Base-by-base conservation (phyloP, 2,888 invertebrate genomes). In the Zygogramma bicolorata region DNA sequence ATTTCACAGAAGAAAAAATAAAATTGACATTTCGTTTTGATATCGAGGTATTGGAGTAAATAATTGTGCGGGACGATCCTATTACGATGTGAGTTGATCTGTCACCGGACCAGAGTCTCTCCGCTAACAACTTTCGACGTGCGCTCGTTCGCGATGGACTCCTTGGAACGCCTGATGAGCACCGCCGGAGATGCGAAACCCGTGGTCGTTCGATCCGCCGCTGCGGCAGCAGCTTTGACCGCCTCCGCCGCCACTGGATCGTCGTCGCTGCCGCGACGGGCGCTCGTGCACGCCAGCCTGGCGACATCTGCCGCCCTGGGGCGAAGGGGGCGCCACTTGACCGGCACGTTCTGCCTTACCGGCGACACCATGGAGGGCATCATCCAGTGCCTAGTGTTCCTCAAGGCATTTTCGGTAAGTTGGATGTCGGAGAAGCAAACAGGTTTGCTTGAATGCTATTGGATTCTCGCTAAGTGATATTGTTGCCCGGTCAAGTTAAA, bases 341-440 rank as follows among this genome's bases (percentile, higher is more conserved):
- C 95, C 18, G 96, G 96, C 81, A 95, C 95, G 65, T 96, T 96
- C 88, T 95, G 95, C 84, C 91, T 96, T 73, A 95, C 95, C 59
- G 96, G 96, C 67, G 96, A 96, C 88, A 96, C 96, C 73, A 96
- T 96, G 95, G 96, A 96, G 86, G 96, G 95, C 81, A 96, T 96
- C 85, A 95, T 96, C 85, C 96, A 96, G 89, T 96, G 96, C 87
- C 91, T 96, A 83, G 96, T 96, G 82, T 96, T 96, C 89, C 92
- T 96, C 85, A 96, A 96, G 88, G 96, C 96, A 46, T 96, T 96
- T 87, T 95, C 95, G 94, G 96, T 96, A 90, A 94, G 95, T 75
- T 57, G 8, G 25, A 25, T 20, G 46, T 29, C 4, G 15, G 38
- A 18, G 13, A 8, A 34, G n/a, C 10, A 38, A 59, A 29, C 29